Conservation (phyloP, 2,797 vertebrate genomes). For the Halcyon smyrnensis region DNA sequence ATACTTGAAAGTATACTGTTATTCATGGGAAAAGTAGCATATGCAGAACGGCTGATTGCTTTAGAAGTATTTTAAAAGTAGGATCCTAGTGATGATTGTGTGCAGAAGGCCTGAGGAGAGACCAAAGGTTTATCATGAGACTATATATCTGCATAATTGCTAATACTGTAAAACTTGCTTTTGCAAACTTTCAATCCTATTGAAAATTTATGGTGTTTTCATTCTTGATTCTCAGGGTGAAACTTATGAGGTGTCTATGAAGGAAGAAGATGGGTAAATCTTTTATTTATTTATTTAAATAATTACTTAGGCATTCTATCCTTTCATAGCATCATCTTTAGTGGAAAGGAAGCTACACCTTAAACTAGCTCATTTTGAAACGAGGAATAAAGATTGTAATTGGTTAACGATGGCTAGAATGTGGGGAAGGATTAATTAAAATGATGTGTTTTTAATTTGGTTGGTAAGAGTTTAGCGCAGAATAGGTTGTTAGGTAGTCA, state of each 20-base stretch:
- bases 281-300: neutral
- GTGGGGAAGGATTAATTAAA: neutral
- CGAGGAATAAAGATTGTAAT: neutral
- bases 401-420: neutral
- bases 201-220: neutral
- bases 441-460: neutral
- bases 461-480: neutral
- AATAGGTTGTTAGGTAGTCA: neutral
- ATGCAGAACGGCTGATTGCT: neutral
- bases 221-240: conserved; percentile 65
- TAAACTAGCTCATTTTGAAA: neutral
- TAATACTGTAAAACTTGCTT: neutral
- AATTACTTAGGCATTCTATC: neutral
- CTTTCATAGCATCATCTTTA: neutral
- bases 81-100: neutral
- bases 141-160: neutral
- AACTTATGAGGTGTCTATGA: conserved; percentile 74
- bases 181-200: neutral
- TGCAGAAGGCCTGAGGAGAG: neutral
- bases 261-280: conserved; percentile 74
- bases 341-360: neutral
- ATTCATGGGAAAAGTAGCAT: neutral
- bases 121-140: neutral
- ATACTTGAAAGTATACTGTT: neutral
- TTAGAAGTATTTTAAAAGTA: neutral